Evolutionary conservation across 2,113 vertebrate species (phyloP).

Genomic region (Sceloporus tristichus): DNA sequence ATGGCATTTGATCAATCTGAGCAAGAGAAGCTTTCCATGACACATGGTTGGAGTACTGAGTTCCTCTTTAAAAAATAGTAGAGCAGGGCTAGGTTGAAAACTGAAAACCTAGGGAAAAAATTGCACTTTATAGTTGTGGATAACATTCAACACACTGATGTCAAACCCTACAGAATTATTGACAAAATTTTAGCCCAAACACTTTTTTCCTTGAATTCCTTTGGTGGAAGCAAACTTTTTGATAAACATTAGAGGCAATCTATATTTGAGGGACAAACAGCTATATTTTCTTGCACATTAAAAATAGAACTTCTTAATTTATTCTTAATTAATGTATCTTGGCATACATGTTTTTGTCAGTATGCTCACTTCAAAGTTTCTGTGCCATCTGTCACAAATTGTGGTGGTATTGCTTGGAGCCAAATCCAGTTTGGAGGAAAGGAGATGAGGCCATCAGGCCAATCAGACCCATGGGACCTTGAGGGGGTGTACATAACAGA

Average conservation of each 20-base stretch:
- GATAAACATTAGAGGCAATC: neutral
- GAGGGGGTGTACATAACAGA: no score
- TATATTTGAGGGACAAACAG: neutral
- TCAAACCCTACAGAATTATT: neutral
- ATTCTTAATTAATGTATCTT: no score
- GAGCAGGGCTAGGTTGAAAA: neutral
- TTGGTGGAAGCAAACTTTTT: conserved; percentile 23
- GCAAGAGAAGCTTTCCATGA: neutral
- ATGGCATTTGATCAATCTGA: conserved; percentile 4
- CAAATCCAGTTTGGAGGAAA: no score
- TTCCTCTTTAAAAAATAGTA: neutral
- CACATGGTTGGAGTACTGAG: neutral
- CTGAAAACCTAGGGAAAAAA: neutral
- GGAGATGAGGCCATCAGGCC: no score
- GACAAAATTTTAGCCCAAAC: neutral
- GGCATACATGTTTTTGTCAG: no score
- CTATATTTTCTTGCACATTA: neutral
- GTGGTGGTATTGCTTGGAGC: no score
- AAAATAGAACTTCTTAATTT: neutral
- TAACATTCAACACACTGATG: no score
- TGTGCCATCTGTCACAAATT: no score
- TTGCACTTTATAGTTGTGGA: neutral
- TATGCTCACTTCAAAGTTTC: no score
- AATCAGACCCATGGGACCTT: no score
- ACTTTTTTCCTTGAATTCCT: conserved; percentile 3